These are phyloP conservation scores for Wiebesia pumilae DNA, from an alignment of 1,140 invertebrate genomes.

Conservation along the genomic window DNA sequence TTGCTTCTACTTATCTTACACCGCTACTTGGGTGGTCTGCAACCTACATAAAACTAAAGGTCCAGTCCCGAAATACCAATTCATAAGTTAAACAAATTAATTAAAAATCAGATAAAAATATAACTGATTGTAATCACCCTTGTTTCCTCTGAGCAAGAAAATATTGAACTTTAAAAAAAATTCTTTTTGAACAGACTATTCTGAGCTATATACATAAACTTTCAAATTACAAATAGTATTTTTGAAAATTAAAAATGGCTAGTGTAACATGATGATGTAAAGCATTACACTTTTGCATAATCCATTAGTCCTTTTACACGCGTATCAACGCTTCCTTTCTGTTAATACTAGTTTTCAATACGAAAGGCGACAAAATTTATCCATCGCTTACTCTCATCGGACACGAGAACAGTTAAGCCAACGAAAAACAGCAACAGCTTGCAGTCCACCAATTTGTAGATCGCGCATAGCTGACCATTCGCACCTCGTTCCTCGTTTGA, in stretches of 20 bases:
- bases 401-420: background rate
- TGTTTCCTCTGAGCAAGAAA: background rate
- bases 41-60: background rate
- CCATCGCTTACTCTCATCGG: no score
- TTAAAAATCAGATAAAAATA: background rate
- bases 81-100: background rate
- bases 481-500: background rate
- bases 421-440: background rate
- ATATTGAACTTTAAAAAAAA: background rate
- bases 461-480: background rate
- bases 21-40: background rate
- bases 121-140: background rate
- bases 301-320: no score
- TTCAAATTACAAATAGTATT: background rate
- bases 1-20: background rate
- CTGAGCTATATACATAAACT: background rate
- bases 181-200: background rate
- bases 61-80: background rate
- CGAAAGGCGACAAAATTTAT: no score
- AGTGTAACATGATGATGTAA: background rate
- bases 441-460: background rate
- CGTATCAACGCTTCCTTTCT: no score
- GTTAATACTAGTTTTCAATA: no score
- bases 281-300: background rate
- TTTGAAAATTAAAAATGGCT: background rate